Conservation (phyloP, 2,797 vertebrate genomes). For the Platalea minor region DNA sequence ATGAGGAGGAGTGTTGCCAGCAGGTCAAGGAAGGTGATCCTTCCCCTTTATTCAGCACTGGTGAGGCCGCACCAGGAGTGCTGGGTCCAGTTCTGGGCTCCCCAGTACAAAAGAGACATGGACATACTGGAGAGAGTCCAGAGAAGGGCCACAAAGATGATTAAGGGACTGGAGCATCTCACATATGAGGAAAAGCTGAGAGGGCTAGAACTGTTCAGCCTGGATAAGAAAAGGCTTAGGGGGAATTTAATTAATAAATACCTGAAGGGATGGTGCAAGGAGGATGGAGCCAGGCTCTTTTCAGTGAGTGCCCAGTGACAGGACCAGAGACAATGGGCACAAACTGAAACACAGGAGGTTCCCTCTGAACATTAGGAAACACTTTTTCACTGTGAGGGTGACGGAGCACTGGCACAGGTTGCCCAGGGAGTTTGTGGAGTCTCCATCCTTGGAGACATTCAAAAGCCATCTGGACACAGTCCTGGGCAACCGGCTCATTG, state of each 20-base stretch:
- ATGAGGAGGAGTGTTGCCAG: neutral
- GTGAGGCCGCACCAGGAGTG: neutral
- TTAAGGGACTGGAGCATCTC: neutral
- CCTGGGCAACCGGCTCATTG: neutral
- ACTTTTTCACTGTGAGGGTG: neutral
- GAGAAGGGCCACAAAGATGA: rapidly evolving
- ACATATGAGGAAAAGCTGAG: neutral
- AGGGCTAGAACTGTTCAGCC: neutral
- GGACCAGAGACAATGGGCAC: neutral
- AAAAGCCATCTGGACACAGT: neutral
- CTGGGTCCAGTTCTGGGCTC: neutral
- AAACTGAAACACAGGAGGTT: neutral
- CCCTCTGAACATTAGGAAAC: neutral
- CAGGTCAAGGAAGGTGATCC: rapidly evolving
- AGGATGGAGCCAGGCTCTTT: neutral
- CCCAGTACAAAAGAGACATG: neutral
- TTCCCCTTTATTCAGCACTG: neutral
- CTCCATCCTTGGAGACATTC: neutral
- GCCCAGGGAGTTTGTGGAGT: neutral
- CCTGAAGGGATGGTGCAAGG: neutral
- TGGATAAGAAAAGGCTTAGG: neutral
- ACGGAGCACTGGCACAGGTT: neutral
- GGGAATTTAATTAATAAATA: neutral
- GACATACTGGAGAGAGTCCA: neutral
- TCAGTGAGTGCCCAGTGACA: neutral